These are phyloP conservation scores for Trichopoda pennipes DNA, from an alignment of 2,888 invertebrate genomes.

Conservation along the genomic window DNA sequence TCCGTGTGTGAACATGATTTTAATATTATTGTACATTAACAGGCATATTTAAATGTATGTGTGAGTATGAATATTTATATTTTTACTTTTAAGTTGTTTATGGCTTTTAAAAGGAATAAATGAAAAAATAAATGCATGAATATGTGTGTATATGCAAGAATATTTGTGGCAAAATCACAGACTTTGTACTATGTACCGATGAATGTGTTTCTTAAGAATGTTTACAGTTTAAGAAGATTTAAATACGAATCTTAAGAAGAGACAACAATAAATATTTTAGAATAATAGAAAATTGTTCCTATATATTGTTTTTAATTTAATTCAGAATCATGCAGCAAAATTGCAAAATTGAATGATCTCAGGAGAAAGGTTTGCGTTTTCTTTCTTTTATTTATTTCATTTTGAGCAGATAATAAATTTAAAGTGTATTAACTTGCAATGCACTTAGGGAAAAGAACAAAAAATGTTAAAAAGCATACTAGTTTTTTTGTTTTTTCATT, in stretches of 20 bases:
- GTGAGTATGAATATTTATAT: not conserved
- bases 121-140: no score
- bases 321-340: not conserved
- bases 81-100: no score
- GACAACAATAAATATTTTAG: not conserved
- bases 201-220: slow-evolving; percentile 39
- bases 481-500: no score
- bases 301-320: no score
- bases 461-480: no score
- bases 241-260: slow-evolving; percentile 46
- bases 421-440: no score
- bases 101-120: no score
- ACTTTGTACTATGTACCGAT: not conserved
- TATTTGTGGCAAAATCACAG: slow-evolving; percentile 61
- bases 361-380: no score
- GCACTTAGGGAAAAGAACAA: no score
- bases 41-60: not conserved
- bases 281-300: not conserved
- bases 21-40: slow-evolving; percentile 10
- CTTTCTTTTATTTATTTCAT: no score
- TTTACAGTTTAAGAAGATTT: slow-evolving; percentile 59
- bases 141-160: slow-evolving; percentile 19
- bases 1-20: slow-evolving; percentile 4
- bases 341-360: slow-evolving; percentile 31
- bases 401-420: no score